Evolutionary conservation across 2,797 vertebrate species (phyloP).

Genomic region (Lithobates pipiens): DNA sequence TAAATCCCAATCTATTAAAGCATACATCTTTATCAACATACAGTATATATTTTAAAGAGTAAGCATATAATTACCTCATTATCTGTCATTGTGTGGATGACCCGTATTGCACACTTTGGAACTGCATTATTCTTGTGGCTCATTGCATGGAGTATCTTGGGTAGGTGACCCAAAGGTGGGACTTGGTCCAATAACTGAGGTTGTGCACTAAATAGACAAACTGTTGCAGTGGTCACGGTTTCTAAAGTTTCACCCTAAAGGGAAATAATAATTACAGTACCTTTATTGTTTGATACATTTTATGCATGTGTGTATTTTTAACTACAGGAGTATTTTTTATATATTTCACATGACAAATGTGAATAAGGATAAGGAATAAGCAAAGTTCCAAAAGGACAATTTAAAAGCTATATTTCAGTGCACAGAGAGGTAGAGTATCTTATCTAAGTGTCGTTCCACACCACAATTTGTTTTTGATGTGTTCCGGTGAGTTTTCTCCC

Average conservation of each 20-base stretch:
- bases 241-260: constrained; percentile 93
- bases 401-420: too few species aligned
- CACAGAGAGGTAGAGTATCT: too few species aligned
- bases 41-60: not conserved
- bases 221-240: constrained; percentile 92
- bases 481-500: too few species aligned
- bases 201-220: constrained; percentile 94
- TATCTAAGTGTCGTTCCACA: too few species aligned
- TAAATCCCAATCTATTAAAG: not conserved
- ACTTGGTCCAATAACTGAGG: constrained; percentile 96
- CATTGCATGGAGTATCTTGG: constrained; percentile 91
- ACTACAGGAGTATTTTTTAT: too few species aligned
- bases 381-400: too few species aligned
- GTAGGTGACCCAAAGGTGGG: constrained; percentile 94
- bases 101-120: constrained; percentile 94
- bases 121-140: constrained; percentile 95
- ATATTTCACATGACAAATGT: too few species aligned
- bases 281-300: too few species aligned
- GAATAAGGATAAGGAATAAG: too few species aligned
- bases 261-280: constrained; percentile 12
- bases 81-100: constrained; percentile 92
- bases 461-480: too few species aligned
- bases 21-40: not conserved
- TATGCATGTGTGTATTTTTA: too few species aligned
- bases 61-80: constrained; percentile 84